Percentiles rank a stretch among this genome's conserved stretches.
phyloP scores from a whole-genome alignment of 2,113 vertebrate species.

The Chelonoidis abingdonii region DNA sequence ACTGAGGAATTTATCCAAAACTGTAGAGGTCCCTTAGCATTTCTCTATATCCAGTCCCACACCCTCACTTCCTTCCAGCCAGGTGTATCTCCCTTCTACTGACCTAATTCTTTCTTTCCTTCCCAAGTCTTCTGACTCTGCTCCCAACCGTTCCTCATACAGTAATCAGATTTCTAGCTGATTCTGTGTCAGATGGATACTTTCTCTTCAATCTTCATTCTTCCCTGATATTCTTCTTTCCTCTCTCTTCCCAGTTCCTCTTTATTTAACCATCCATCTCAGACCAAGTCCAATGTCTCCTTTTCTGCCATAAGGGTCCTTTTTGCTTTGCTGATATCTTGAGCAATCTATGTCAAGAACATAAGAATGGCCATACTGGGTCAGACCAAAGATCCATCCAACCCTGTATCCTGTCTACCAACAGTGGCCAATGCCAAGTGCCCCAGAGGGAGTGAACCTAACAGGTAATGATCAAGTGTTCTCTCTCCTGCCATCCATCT shows the following conservation, averaged over 20 bases:
- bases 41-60: background rate
- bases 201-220: background rate
- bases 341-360: background rate
- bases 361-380: too few relatives aligned
- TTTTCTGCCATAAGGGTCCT: background rate
- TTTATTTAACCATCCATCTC: background rate
- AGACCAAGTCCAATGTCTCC: background rate
- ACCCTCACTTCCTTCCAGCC: background rate
- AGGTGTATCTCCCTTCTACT: background rate
- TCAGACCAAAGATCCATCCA: too few relatives aligned
- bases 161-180: background rate
- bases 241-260: background rate
- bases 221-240: background rate
- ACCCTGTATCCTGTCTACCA: too few relatives aligned
- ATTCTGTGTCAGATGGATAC: background rate
- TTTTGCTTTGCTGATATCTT: background rate
- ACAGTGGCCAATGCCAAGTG: too few relatives aligned
- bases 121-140: background rate
- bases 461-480: too few relatives aligned
- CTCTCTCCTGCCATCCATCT: too few relatives aligned
- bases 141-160: background rate
- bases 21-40: background rate
- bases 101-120: background rate
- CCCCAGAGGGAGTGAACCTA: too few relatives aligned
- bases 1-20: background rate